Conservation (phyloP, 2,888 invertebrate genomes). For the Eledone cirrhosa region DNA sequence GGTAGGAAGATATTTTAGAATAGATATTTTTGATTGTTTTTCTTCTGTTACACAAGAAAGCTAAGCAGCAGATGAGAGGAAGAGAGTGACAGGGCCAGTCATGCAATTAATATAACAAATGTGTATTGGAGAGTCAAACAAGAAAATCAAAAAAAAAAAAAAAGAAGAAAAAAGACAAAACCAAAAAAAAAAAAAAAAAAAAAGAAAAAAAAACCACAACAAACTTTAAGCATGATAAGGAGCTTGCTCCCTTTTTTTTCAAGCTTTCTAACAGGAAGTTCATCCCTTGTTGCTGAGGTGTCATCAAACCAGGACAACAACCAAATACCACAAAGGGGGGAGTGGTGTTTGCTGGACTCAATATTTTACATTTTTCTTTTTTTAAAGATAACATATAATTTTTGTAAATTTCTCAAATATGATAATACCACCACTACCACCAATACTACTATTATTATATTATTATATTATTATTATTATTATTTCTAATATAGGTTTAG, state of each 20-base stretch:
- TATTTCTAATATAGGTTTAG: no score
- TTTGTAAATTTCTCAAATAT: no score
- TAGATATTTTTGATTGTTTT: no score
- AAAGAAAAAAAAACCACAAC: not conserved
- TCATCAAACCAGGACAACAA: conserved; percentile 37
- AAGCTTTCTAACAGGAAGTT: conserved; percentile 40
- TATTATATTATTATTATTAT: no score
- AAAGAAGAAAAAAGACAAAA: not conserved
- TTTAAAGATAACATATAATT: not conserved
- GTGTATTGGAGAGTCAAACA: conserved; percentile 1
- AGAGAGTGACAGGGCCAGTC: no score
- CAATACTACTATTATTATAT: no score
- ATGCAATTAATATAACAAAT: not conserved
- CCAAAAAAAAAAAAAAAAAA: not conserved
- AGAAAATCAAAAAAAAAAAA: not conserved
- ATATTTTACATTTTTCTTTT: not conserved
- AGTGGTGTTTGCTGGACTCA: conserved; percentile 35
- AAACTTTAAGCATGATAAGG: not conserved
- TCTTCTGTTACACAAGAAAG: no score
- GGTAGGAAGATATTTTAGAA: no score
- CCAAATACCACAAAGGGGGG: conserved; percentile 47
- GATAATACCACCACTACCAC: no score
- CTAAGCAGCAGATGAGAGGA: no score
- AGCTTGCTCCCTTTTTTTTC: conserved; percentile 14
- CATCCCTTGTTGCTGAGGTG: conserved; percentile 25